Evolutionary conservation across 2,113 vertebrate genomes (phyloP).

Genomic region (Corythaeola cristata): DNA sequence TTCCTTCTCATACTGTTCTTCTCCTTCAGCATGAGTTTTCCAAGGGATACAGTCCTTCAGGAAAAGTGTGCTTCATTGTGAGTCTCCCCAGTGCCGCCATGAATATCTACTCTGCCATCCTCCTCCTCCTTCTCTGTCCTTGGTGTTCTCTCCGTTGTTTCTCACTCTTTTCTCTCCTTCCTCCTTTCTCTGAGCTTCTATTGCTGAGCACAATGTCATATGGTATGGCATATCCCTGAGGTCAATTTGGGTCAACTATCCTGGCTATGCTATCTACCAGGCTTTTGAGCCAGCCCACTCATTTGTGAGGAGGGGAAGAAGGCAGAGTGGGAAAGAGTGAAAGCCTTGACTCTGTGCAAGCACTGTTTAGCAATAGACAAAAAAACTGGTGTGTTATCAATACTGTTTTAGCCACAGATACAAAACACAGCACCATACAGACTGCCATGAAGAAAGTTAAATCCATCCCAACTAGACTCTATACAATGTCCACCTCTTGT

Average conservation of each 20-base stretch:
- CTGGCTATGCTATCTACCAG: neutral
- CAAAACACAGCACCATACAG: neutral
- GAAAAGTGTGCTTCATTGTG: neutral
- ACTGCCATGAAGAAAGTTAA: too few species aligned
- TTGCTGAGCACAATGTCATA: neutral
- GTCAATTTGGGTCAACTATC: too few species aligned
- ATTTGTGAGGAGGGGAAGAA: neutral
- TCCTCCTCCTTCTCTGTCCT: neutral
- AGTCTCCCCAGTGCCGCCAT: neutral
- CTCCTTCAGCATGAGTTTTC: neutral
- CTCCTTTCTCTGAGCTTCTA: neutral
- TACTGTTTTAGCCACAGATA: neutral
- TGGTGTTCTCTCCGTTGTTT: neutral
- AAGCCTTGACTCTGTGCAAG: neutral
- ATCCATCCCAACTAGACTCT: too few species aligned
- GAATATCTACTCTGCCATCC: neutral
- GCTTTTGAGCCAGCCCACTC: neutral
- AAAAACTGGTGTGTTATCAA: neutral
- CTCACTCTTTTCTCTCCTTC: accelerated
- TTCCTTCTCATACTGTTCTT: neutral
- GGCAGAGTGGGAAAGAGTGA: neutral
- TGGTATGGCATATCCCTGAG: neutral
- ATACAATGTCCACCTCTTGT: too few species aligned
- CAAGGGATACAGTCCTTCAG: neutral
- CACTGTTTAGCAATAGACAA: neutral